Percentiles rank a stretch among this genome's conserved stretches.
These are phyloP conservation scores for Chrysopa pallens DNA, from an alignment of 1,140 invertebrate species.

Conservation along the genomic window DNA sequence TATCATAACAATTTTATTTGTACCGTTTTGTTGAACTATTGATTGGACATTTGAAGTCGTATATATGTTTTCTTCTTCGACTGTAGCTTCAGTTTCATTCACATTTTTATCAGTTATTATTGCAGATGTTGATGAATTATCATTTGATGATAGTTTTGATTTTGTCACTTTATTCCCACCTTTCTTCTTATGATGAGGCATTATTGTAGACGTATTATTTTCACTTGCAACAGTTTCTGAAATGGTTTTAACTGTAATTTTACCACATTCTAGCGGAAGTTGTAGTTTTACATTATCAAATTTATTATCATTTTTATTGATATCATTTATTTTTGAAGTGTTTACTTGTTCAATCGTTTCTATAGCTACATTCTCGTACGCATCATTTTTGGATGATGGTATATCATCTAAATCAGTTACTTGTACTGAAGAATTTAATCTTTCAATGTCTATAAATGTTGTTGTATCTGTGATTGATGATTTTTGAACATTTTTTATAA, in stretches of 20 bases:
- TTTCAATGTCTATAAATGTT: background rate
- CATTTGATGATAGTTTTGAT: background rate
- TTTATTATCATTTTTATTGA: conserved; percentile 1
- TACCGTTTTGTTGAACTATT: conserved; percentile 8
- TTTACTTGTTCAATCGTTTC: background rate
- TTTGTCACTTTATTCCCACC: conserved; percentile 4
- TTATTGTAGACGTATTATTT: background rate
- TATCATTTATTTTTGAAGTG: background rate
- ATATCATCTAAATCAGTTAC: background rate
- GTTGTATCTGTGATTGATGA: background rate
- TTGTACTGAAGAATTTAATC: conserved; percentile 1
- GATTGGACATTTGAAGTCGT: background rate
- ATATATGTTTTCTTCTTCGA: background rate
- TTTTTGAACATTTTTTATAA: background rate
- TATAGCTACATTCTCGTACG: background rate
- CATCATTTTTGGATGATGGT: background rate
- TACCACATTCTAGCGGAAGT: background rate
- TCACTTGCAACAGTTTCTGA: background rate
- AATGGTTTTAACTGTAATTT: background rate
- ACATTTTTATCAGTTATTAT: no score
- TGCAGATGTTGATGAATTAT: background rate
- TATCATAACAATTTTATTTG: conserved; percentile 41
- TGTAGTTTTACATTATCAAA: background rate
- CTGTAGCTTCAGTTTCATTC: background rate
- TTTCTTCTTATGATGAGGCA: conserved; percentile 1